Evolutionary conservation across 2,797 vertebrate genomes (phyloP), one percentile per base, ranked within the genome.

Genomic region (Podarcis lilfordi): DNA sequence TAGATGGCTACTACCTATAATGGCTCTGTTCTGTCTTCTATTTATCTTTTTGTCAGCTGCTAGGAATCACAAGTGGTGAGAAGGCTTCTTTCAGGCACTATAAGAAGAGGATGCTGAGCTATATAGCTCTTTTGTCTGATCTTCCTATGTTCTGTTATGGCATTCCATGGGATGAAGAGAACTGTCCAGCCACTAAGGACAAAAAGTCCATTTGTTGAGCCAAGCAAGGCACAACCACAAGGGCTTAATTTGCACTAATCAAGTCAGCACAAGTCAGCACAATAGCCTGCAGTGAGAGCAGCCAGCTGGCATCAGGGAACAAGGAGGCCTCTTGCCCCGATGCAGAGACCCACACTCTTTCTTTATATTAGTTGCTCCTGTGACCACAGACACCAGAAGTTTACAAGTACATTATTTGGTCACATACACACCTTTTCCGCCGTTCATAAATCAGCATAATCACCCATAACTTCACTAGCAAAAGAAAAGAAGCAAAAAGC

Each of bases 371-470:
- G 10, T 88, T 37, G 74, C 25, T 37, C 27, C 2, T 19, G 5
- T 50, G 81, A 71, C 1, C 55, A 25, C 66, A 78, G 77, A 82
- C 66, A 86, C 37, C 86, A 2, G 6, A 37, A 7, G 0, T 50
- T 84, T 83, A 40, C 82, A 32, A 84, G 78, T n/a, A 6, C 61
- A 6, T 69, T 4, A 13, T 68, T 89, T 32, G 84, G 5, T 78
- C 5, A 91, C 40, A 55, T 13, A 15, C 50, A 55, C 50, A 37
- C n/a, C 5, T 55, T 9, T 50, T 4, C 69, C 19, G 13, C 23
- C 55, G 27, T 81, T 55, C 50, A 66, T 85, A 81, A 89, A 85
- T 81, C 88, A 85, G 25, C 29, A 45, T 37, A 61, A 61, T 88
- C 35, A 84, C 77, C 77, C 80, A 66, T 74, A 85, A 72, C 75